phyloP scores from a whole-genome alignment of 1,140 invertebrate genomes.

The Riptortus pedestris region DNA sequence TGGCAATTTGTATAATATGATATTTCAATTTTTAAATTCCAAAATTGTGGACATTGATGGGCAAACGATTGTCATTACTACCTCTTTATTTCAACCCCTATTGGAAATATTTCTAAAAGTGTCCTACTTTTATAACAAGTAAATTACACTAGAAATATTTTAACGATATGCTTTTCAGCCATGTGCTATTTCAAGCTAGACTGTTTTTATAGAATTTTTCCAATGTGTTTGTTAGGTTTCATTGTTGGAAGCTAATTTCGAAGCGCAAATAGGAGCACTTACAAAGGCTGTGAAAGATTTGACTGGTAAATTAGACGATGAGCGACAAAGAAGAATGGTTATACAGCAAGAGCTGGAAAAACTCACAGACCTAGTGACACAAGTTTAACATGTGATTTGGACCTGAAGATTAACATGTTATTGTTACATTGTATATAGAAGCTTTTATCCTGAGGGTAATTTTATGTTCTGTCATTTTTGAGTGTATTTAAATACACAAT shows the following conservation, averaged over 20 bases:
- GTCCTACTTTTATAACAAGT: no score
- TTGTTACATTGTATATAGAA: slow-evolving; percentile 4
- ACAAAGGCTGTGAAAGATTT: slow-evolving; percentile 29
- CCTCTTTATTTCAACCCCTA: no score
- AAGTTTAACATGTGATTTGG: not conserved
- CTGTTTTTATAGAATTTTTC: no score
- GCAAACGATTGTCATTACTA: no score
- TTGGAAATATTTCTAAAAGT: no score
- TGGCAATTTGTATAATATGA: no score
- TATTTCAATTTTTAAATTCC: no score
- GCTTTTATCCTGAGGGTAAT: slow-evolving; percentile 1
- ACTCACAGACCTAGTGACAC: slow-evolving; percentile 24
- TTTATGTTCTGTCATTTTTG: not conserved
- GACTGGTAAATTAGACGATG: slow-evolving; percentile 29
- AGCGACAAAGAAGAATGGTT: slow-evolving; percentile 26
- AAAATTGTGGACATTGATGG: no score
- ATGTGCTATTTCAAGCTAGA: no score
- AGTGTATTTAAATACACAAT: not conserved
- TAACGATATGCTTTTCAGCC: no score
- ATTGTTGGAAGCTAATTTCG: slow-evolving; percentile 23
- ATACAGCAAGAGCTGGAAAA: slow-evolving; percentile 33
- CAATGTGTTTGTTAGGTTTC: no score
- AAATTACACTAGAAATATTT: no score
- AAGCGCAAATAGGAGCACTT: slow-evolving; percentile 26
- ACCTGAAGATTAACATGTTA: not conserved